phyloP scores from a whole-genome alignment of 2,888 invertebrate genomes.

The Portevinia maculata region DNA sequence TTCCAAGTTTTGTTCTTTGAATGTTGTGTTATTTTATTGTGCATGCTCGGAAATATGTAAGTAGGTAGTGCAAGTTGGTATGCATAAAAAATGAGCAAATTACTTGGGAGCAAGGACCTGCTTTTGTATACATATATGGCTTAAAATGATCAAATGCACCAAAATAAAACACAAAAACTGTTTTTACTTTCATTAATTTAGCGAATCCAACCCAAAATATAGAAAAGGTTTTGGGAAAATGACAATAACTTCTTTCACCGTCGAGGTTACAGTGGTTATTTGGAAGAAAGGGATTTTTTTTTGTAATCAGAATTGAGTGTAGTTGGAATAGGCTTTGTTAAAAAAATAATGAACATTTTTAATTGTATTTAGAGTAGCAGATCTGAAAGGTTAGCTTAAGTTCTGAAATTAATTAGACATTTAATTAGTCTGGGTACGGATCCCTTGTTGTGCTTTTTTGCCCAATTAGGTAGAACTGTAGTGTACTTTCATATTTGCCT shows the following conservation, averaged over 20 bases:
- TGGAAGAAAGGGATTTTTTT: too few species aligned
- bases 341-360: too few species aligned
- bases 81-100: constrained; percentile 25
- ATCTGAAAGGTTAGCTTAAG: too few species aligned
- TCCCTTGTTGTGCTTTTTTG: too few species aligned
- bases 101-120: constrained; percentile 63
- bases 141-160: background rate
- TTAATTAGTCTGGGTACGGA: too few species aligned
- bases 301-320: too few species aligned
- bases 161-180: constrained; percentile 1
- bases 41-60: constrained; percentile 12
- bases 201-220: constrained; percentile 30
- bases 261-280: too few species aligned
- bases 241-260: constrained; percentile 26
- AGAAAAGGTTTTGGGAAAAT: constrained; percentile 33
- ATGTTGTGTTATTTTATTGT: constrained; percentile 20
- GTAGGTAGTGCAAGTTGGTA: background rate
- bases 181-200: constrained; percentile 33
- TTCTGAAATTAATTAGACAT: too few species aligned
- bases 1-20: constrained; percentile 26
- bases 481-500: too few species aligned
- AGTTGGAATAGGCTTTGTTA: too few species aligned
- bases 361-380: too few species aligned
- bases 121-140: constrained; percentile 26
- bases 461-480: too few species aligned